Evolutionary conservation across 2,113 vertebrate species (phyloP), one percentile per base, ranked within the genome.

Genomic region (Pelobates fuscus): DNA sequence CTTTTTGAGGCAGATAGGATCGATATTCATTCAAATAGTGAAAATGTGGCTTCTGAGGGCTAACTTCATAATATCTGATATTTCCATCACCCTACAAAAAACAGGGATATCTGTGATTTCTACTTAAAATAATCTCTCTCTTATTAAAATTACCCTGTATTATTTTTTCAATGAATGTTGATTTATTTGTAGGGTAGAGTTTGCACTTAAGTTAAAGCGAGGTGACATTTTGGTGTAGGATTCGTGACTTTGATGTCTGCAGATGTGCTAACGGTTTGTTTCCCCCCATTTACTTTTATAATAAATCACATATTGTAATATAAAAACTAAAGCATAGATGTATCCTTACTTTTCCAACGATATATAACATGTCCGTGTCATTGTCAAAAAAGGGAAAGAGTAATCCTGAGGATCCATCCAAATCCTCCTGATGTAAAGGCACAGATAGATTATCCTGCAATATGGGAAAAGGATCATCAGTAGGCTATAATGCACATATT

Each of bases 51-150:
- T 95, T 96, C 79, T 94, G 91, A 2, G 86, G 49, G 79, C 84
- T 93, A 83, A 98, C 86, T 78, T 98, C 95, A 2, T 97, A 97
- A 89, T 97, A 98, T 67, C 92, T 88, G 78, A 98, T 96, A 80
- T 94, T 97, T 67, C 94, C 95, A 10, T 98, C 95, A 58, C 96
- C 96, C 96, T 98, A 76, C 26, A 41, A 76, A 78, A 15, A 21
- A 44, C n/a, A n/a, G n/a, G n/a, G 41, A 25, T 23, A 59, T 8
- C 37, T 8, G 37, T 12, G 14, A 41, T 41, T 41, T 41, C 37
- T 12, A 41, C 7, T 41, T 41, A 8, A 41, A 1, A 41, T 41
- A 7, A 41, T 12, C 2, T 8, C 37, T 8, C 37, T 8, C 37
- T 8, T 41, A 41, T 41, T 41, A 8, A 41, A 41, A 7, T 12